Evolutionary conservation across 2,113 vertebrate species (phyloP).

Genomic region (Cyrtonyx montezumae): DNA sequence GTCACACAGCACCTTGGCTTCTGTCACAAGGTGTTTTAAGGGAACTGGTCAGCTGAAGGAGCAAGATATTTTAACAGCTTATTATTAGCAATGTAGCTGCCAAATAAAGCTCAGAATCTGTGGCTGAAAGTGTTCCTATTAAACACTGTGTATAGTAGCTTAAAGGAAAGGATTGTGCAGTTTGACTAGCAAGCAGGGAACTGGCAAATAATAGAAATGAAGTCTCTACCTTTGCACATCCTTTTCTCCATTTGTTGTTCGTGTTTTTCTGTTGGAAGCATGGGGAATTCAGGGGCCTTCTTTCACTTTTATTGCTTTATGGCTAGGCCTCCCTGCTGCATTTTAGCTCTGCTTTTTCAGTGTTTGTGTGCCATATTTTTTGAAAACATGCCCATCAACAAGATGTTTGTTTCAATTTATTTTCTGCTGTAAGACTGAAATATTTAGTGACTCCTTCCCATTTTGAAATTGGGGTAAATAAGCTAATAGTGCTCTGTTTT

Average conservation of each 20-base stretch:
- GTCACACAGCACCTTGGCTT: constrained; percentile 39
- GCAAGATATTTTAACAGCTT: constrained; percentile 20
- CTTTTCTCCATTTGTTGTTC: background rate
- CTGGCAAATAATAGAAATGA: background rate
- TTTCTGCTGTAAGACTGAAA: background rate
- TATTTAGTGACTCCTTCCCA: background rate
- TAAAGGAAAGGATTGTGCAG: background rate
- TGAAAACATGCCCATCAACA: background rate
- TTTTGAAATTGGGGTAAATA: background rate
- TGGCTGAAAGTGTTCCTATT: background rate
- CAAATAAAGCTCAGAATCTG: background rate
- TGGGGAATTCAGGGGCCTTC: background rate
- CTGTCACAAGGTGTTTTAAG: constrained; percentile 36
- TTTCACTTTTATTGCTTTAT: background rate
- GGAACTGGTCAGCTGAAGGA: constrained; percentile 42
- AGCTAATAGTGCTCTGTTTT: background rate
- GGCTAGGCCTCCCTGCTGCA: background rate
- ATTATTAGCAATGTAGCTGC: constrained; percentile 37
- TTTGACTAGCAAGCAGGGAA: background rate
- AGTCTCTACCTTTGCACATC: background rate
- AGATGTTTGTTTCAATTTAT: constrained; percentile 5
- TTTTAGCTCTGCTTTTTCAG: background rate
- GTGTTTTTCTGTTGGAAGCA: background rate
- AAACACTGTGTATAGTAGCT: background rate
- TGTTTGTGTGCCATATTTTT: background rate